phyloP scores from a whole-genome alignment of 2,888 invertebrate genomes.

The Eupsilia transversa region DNA sequence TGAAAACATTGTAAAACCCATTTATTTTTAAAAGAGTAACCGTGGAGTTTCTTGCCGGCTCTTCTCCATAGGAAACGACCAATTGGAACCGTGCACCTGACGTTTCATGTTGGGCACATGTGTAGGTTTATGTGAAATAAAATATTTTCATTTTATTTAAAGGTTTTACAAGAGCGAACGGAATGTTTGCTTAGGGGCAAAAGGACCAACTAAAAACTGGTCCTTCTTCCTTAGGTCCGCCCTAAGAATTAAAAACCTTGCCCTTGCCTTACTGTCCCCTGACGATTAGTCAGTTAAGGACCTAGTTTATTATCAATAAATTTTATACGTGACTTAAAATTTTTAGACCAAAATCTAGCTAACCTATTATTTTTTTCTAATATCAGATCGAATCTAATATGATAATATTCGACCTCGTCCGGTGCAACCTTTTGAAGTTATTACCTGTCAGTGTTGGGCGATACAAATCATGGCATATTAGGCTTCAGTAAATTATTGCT shows the following conservation, averaged over 20 bases:
- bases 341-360: background rate
- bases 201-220: background rate
- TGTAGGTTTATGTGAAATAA: too few relatives aligned
- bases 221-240: background rate
- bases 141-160: too few relatives aligned
- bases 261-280: background rate
- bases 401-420: constrained; percentile 52
- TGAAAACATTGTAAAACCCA: too few relatives aligned
- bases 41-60: too few relatives aligned
- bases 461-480: constrained; percentile 46
- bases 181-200: too few relatives aligned
- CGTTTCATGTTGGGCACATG: too few relatives aligned
- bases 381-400: constrained; percentile 30
- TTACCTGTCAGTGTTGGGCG: constrained; percentile 33
- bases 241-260: background rate
- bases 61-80: too few relatives aligned
- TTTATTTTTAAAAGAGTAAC: too few relatives aligned
- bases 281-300: too few relatives aligned
- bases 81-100: too few relatives aligned
- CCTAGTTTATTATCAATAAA: background rate
- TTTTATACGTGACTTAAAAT: background rate
- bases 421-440: constrained; percentile 56
- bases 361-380: constrained; percentile 31
- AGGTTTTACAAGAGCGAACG: background rate
- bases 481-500: constrained; percentile 25